A percentile compares a stretch with the other conserved stretches of the same genome.
These are phyloP conservation scores for Noctua fimbriata DNA, from an alignment of 2,888 invertebrate genomes.

Conservation along the genomic window DNA sequence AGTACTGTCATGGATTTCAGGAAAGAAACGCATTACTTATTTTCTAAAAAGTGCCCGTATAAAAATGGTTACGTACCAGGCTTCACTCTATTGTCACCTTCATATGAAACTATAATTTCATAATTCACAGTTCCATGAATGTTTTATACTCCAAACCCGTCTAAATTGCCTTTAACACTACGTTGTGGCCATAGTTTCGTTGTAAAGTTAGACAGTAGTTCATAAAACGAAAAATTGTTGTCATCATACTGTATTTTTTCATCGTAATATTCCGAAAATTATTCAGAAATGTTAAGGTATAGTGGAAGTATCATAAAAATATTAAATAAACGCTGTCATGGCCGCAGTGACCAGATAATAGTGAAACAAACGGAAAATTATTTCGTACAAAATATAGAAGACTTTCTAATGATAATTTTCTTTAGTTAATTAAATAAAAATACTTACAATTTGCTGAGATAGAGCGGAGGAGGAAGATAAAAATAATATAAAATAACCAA, in stretches of 20 bases:
- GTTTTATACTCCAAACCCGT: slow-evolving; percentile 19
- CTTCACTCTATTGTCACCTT: not conserved
- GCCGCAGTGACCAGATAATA: slow-evolving; percentile 13
- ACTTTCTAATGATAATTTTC: slow-evolving; percentile 11
- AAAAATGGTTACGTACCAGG: not conserved
- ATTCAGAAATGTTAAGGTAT: slow-evolving; percentile 29
- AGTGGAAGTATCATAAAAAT: slow-evolving; percentile 21
- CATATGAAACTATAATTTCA: slow-evolving; percentile 20
- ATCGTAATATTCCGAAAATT: slow-evolving; percentile 7
- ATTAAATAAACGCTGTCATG: slow-evolving; percentile 18
- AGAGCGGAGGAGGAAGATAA: not conserved
- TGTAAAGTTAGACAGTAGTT: not conserved
- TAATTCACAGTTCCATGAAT: slow-evolving; percentile 24
- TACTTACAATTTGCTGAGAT: not conserved
- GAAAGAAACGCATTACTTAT: not conserved
- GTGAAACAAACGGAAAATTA: not conserved
- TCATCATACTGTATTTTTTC: not conserved
- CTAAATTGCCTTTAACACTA: slow-evolving; percentile 19
- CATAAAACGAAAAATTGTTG: slow-evolving; percentile 13
- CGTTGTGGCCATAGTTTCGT: slow-evolving; percentile 22
- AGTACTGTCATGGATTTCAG: not conserved
- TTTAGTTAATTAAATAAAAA: slow-evolving; percentile 24
- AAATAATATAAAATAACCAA: not conserved
- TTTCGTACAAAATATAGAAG: not conserved
- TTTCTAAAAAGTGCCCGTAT: not conserved